These are phyloP conservation scores for Lypha dubia DNA, from an alignment of 2,888 invertebrate genomes.

Conservation along the genomic window DNA sequence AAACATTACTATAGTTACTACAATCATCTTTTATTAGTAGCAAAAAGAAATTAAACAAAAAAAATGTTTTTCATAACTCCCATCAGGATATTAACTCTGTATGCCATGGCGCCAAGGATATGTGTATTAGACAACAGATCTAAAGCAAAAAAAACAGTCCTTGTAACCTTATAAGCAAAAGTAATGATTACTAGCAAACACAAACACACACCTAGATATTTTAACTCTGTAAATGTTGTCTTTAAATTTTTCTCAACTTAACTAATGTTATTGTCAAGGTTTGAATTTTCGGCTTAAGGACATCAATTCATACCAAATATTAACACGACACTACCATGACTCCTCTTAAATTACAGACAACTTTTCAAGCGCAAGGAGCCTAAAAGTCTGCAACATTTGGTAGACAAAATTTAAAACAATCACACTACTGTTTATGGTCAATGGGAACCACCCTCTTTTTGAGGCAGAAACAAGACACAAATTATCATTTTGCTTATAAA, in stretches of 20 bases:
- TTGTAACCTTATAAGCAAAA: constrained; percentile 66
- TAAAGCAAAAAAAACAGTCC: constrained; percentile 18
- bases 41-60: neutral
- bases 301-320: constrained; percentile 16
- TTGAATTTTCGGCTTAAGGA: constrained; percentile 66
- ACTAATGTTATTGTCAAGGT: constrained; percentile 66
- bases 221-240: neutral
- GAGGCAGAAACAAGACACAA: neutral
- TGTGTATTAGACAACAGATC: constrained; percentile 22
- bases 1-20: constrained; percentile 28
- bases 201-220: neutral
- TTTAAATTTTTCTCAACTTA: constrained; percentile 15
- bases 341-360: constrained; percentile 11
- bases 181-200: constrained; percentile 25
- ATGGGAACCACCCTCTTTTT: constrained; percentile 28
- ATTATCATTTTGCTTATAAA: constrained; percentile 36
- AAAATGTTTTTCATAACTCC: neutral
- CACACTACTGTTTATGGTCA: neutral
- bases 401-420: constrained; percentile 45
- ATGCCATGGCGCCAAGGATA: constrained; percentile 59
- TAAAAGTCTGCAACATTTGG: constrained; percentile 56
- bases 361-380: constrained; percentile 39
- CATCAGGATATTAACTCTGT: constrained; percentile 58
- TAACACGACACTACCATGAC: constrained; percentile 16
- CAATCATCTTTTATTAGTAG: neutral